Evolutionary conservation across 2,888 invertebrate species (phyloP).

Genomic region (Pristionchus entomophagus): DNA sequence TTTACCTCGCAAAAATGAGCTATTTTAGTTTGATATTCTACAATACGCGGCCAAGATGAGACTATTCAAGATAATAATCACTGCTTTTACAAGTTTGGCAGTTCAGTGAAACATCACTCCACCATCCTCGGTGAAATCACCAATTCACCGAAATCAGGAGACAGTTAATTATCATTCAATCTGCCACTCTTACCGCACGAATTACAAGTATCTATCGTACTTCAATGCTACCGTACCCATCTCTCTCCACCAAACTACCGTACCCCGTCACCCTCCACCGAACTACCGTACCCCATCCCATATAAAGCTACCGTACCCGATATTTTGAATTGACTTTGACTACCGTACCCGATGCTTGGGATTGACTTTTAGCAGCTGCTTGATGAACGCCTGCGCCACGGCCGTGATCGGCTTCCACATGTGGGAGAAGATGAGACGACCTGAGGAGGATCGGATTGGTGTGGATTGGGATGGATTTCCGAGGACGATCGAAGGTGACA

Average conservation of each 20-base stretch:
- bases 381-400: conserved; percentile 55
- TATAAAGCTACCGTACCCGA: neutral
- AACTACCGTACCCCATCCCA: neutral
- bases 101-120: no score
- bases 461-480: neutral
- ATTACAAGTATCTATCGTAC: no score
- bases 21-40: no score
- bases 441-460: conserved; percentile 49
- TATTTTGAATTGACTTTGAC: neutral
- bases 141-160: no score
- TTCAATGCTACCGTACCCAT: neutral
- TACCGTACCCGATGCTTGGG: conserved; percentile 32
- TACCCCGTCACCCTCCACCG: neutral
- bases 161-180: no score
- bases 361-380: conserved; percentile 57
- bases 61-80: no score
- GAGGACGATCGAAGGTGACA: neutral
- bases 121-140: no score
- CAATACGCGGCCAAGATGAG: no score
- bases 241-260: neutral
- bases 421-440: conserved; percentile 55
- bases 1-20: no score
- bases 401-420: conserved; percentile 56
- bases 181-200: no score
- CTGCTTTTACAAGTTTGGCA: no score